Conservation (phyloP, 2,888 invertebrate species). For the Xestia xanthographa region DNA sequence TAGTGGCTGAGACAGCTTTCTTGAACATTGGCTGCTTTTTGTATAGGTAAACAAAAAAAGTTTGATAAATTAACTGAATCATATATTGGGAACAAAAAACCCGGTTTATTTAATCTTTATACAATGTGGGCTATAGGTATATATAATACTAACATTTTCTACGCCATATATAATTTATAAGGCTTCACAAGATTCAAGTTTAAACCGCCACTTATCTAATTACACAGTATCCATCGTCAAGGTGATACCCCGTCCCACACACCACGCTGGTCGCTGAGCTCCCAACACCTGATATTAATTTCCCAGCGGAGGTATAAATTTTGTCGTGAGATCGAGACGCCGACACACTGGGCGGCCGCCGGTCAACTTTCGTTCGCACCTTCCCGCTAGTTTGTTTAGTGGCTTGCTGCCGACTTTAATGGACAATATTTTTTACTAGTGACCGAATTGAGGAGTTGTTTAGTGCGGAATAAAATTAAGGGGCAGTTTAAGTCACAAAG, state of each 20-base stretch:
- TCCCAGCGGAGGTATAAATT: conserved; percentile 88
- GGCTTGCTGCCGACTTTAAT: conserved; percentile 42
- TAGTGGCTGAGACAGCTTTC: conserved; percentile 26
- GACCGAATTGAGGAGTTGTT: conserved; percentile 12
- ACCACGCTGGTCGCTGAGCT: conserved; percentile 61
- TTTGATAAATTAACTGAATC: background rate
- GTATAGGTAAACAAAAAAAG: conserved; percentile 1
- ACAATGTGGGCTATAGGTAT: background rate
- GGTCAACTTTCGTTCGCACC: conserved; percentile 58
- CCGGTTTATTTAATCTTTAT: background rate
- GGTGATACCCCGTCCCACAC: conserved; percentile 53
- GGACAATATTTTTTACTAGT: conserved; percentile 23
- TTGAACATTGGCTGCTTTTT: background rate
- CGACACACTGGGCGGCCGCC: conserved; percentile 68
- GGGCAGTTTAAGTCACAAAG: background rate
- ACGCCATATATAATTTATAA: background rate
- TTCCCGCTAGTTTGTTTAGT: conserved; percentile 37
- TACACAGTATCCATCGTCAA: conserved; percentile 49
- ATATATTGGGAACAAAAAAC: background rate
- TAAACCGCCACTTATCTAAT: conserved; percentile 55
- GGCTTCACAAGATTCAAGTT: conserved; percentile 20
- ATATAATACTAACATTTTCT: conserved; percentile 1
- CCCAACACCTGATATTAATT: conserved; percentile 87
- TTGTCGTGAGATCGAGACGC: conserved; percentile 77
- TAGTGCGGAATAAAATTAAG: background rate